Conservation (phyloP, 1,140 invertebrate genomes). For the Ips nitidus region DNA sequence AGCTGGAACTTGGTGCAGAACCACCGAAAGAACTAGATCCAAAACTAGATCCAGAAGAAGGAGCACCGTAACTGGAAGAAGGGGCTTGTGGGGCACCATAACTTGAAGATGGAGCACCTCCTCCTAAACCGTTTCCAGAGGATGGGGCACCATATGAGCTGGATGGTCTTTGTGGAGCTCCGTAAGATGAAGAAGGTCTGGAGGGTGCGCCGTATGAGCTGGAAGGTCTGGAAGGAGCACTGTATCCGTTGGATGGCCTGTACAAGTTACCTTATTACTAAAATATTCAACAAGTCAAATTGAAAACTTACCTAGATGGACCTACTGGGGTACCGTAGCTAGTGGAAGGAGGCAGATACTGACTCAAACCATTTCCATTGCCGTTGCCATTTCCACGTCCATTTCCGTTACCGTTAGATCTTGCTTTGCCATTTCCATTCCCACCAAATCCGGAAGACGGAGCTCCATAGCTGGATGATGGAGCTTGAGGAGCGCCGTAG, state of each 20-base stretch:
- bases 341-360: conserved; percentile 50
- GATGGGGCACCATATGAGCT: conserved; percentile 54
- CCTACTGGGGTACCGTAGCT: conserved; percentile 43
- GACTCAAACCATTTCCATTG: conserved; percentile 45
- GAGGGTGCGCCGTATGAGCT: conserved; percentile 48
- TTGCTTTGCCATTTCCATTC: conserved; percentile 16
- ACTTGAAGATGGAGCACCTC: conserved; percentile 36
- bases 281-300: conserved; percentile 30
- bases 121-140: conserved; percentile 26
- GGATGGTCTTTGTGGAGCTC: conserved; percentile 45
- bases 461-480: conserved; percentile 50
- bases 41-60: conserved; percentile 47
- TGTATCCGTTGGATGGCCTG: conserved; percentile 40
- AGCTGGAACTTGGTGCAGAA: conserved; percentile 42
- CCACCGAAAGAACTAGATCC: conserved; percentile 36
- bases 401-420: conserved; percentile 1
- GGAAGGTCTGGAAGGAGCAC: conserved; percentile 42
- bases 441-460: conserved; percentile 40
- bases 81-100: conserved; percentile 36
- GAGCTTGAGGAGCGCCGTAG: conserved; percentile 39
- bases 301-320: conserved; percentile 38
- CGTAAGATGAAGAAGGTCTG: conserved; percentile 53
- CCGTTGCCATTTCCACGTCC: conserved; percentile 14
- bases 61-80: conserved; percentile 52
- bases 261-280: background rate